Base-by-base conservation (phyloP, 2,113 vertebrate genomes). In the Chinchilla lanigera region DNA sequence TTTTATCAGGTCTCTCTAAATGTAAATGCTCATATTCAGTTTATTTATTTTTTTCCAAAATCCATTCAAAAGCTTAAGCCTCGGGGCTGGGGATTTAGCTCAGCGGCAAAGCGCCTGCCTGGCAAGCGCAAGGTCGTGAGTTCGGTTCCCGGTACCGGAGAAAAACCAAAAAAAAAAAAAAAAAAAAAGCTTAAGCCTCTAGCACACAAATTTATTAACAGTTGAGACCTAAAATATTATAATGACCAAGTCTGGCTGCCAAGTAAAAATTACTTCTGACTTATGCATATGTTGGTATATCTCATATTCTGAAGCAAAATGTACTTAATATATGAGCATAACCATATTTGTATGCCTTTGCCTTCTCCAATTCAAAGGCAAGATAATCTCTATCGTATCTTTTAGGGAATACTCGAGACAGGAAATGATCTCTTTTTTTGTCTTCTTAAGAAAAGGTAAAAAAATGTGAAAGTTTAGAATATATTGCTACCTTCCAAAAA, bases 201-300 rank as follows among this genome's bases (percentile, higher is more conserved):
- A 77, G 65, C 3, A 86, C 87, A 14, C 35, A 44, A 60, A 85
- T 89, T 58, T 75, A 77, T 69, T 65, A 86, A 83, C 69, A 86
- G 22, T 67, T 93, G 22, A 83, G 65, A 85, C 82, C 16, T 60
- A 12, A 93, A 81, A 73, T 81, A 81, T 81, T 56, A 67, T 60
- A 83, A 77, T 90, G n/a, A 7, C 12, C 41, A 93, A 6, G 8
- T 41, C 6, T 93, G 58, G 7, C 75, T 84, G 60, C 67, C 75
- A 91, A 83, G 30, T 65, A 89, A 93, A 96, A 61, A 67, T 38
- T 83, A 87, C 24, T 38, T 78, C 50, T 93, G 12, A 85, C 38
- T 52, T 93, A 69, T 69, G 33, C 16, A 19, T n/a, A n/a, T n/a
- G 16, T 69, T 73, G 69, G 3, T 73, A 41, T 90, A 82, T 44